Conservation (phyloP, 2,888 invertebrate genomes). For the Brachyopa scutellaris region DNA sequence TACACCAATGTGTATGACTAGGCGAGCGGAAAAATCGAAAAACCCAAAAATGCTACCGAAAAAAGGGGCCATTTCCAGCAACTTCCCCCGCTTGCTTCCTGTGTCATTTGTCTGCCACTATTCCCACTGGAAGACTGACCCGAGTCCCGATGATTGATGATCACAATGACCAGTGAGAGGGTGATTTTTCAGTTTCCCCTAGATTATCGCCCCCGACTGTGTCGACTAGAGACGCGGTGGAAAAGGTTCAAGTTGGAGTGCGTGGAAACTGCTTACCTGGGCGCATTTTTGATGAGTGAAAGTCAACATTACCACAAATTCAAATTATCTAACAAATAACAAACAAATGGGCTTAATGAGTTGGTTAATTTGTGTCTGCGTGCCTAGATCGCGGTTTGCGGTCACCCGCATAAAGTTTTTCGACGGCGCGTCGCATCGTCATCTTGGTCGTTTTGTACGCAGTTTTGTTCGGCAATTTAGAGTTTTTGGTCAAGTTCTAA, state of each 20-base stretch:
- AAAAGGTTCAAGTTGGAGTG: neutral
- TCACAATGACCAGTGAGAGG: conserved; percentile 50
- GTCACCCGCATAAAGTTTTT: conserved; percentile 52
- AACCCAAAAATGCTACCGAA: conserved; percentile 66
- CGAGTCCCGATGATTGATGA: conserved; percentile 55
- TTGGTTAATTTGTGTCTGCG: conserved; percentile 66
- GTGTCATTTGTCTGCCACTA: conserved; percentile 61
- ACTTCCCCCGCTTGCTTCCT: conserved; percentile 34
- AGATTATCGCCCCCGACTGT: conserved; percentile 25
- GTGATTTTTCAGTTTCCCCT: conserved; percentile 41
- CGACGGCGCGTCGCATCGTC: too few species aligned
- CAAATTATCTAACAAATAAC: conserved; percentile 67
- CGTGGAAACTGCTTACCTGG: conserved; percentile 46
- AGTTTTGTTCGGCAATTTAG: conserved; percentile 58
- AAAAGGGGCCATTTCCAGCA: conserved; percentile 13
- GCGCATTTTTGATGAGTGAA: conserved; percentile 58
- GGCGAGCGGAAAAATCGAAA: conserved; percentile 66
- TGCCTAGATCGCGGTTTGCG: conserved; percentile 34
- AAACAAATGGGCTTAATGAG: conserved; percentile 72
- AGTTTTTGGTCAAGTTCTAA: conserved; percentile 64
- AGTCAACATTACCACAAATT: conserved; percentile 42
- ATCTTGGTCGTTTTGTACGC: conserved; percentile 53
- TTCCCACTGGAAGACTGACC: conserved; percentile 32
- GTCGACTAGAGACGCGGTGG: conserved; percentile 38
- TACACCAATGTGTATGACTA: conserved; percentile 24